These are phyloP conservation scores for Dryoscopus gambensis DNA, from an alignment of 2,113 vertebrate species.

Conservation along the genomic window DNA sequence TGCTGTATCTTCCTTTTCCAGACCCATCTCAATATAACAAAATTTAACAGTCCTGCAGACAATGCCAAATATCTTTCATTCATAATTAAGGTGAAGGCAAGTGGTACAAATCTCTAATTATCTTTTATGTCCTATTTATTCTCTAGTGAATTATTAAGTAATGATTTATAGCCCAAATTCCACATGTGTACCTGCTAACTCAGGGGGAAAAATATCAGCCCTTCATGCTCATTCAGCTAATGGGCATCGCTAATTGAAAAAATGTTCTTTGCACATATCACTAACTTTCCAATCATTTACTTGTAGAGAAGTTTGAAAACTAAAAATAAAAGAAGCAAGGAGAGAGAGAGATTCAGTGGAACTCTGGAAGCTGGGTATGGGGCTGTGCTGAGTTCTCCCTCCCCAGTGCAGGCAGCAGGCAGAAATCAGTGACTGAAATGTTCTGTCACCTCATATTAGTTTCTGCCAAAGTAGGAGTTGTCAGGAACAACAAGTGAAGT, in stretches of 20 bases:
- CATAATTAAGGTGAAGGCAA: constrained; percentile 68
- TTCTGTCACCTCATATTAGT: neutral
- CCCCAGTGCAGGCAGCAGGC: neutral
- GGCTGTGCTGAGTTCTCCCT: neutral
- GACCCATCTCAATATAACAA: constrained; percentile 37
- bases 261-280: constrained; percentile 54
- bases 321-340: neutral
- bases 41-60: constrained; percentile 50
- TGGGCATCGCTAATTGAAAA: constrained; percentile 61
- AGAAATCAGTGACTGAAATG: neutral
- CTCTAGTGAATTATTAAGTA: constrained; percentile 68
- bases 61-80: constrained; percentile 58
- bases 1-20: constrained; percentile 44
- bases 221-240: constrained; percentile 58
- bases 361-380: neutral
- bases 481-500: neutral
- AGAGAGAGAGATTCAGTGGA: neutral
- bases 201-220: constrained; percentile 46
- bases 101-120: constrained; percentile 66
- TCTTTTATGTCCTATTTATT: constrained; percentile 70
- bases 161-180: constrained; percentile 62
- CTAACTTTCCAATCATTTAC: constrained; percentile 60
- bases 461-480: neutral
- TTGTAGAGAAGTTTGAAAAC: constrained; percentile 51
- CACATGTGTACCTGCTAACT: constrained; percentile 61